Percentiles rank a stretch among this genome's conserved stretches.
These are phyloP conservation scores for Cerceris ruficornis DNA, from an alignment of 2,888 invertebrate genomes.

Conservation along the genomic window DNA sequence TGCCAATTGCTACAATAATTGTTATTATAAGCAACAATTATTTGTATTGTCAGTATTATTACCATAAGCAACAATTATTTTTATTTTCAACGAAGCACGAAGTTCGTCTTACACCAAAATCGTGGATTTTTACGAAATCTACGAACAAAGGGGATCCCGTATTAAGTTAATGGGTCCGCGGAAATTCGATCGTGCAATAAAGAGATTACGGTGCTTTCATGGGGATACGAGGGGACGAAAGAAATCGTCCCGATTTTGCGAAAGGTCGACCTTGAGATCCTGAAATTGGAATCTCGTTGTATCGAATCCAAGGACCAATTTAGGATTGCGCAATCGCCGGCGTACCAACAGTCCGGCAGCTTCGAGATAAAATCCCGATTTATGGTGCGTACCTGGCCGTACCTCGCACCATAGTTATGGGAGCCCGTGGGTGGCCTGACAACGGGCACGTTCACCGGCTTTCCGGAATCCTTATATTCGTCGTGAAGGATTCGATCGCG, in stretches of 20 bases:
- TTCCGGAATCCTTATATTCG: slow-evolving; percentile 72
- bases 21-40: too few relatives aligned
- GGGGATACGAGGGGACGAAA: not conserved
- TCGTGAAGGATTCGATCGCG: slow-evolving; percentile 49
- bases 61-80: too few relatives aligned
- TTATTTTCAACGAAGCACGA: too few relatives aligned
- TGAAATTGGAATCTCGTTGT: slow-evolving; percentile 33
- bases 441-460: slow-evolving; percentile 69
- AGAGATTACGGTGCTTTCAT: not conserved
- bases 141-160: too few relatives aligned
- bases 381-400: slow-evolving; percentile 74
- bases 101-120: too few relatives aligned
- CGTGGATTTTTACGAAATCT: too few relatives aligned
- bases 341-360: slow-evolving; percentile 65
- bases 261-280: slow-evolving; percentile 41
- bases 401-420: slow-evolving; percentile 80
- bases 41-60: too few relatives aligned
- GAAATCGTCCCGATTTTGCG: not conserved
- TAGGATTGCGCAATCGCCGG: slow-evolving; percentile 74
- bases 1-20: too few relatives aligned
- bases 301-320: slow-evolving; percentile 72
- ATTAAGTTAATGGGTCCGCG: too few relatives aligned
- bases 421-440: slow-evolving; percentile 80
- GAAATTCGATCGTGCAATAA: too few relatives aligned
- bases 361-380: slow-evolving; percentile 81